Percentiles rank a stretch among this genome's conserved stretches.
These are phyloP conservation scores for Platerodrilus igneus DNA, from an alignment of 2,888 invertebrate genomes.

Conservation along the genomic window DNA sequence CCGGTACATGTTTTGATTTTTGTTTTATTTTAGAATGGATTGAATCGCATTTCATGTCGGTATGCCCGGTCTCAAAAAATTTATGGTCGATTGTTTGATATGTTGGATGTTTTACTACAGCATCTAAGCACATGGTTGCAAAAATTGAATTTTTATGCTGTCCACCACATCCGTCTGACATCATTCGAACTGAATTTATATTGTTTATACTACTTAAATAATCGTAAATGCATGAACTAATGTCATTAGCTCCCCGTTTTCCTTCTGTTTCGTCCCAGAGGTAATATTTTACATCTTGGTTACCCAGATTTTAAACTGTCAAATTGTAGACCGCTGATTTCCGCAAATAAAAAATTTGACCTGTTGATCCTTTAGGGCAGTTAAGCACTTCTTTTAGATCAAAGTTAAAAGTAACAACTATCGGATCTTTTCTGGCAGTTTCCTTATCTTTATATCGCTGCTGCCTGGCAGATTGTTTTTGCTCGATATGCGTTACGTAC, in stretches of 20 bases:
- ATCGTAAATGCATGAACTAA: constrained; percentile 30
- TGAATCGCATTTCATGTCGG: constrained; percentile 29
- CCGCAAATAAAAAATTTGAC: constrained; percentile 33
- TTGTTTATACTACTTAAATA: constrained; percentile 11
- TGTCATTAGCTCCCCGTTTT: constrained; percentile 35
- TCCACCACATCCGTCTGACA: constrained; percentile 27
- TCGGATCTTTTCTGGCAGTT: constrained; percentile 21
- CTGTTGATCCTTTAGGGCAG: constrained; percentile 32
- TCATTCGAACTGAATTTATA: constrained; percentile 20
- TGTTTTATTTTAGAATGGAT: constrained; percentile 33
- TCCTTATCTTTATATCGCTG: constrained; percentile 33
- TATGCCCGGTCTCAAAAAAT: constrained; percentile 22
- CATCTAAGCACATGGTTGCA: constrained; percentile 21
- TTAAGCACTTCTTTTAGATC: constrained; percentile 34
- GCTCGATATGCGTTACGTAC: constrained; percentile 25
- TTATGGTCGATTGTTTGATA: constrained; percentile 10
- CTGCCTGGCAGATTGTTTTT: constrained; percentile 25
- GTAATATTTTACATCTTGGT: constrained; percentile 34
- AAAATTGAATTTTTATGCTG: constrained; percentile 29
- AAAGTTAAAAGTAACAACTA: constrained; percentile 32
- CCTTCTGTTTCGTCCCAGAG: constrained; percentile 36
- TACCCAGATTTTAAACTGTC: constrained; percentile 36
- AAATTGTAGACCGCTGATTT: constrained; percentile 37
- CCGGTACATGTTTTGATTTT: constrained; percentile 31
- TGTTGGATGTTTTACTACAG: constrained; percentile 2